Evolutionary conservation across 2,888 invertebrate genomes (phyloP).

Genomic region (Sinotaia quadrata): DNA sequence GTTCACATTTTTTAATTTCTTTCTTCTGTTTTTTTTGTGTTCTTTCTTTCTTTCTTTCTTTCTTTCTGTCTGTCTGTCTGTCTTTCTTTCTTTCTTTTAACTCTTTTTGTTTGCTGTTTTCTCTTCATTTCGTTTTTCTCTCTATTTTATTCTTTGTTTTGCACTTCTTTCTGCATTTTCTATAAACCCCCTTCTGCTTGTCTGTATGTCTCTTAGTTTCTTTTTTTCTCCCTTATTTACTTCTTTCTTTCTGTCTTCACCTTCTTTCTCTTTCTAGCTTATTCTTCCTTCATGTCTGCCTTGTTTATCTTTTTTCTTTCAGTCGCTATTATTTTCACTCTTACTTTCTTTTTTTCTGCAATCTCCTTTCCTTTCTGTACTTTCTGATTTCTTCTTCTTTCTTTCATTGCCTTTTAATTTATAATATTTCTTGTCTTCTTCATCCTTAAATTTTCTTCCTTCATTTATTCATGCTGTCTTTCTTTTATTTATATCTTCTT

Average conservation of each 20-base stretch:
- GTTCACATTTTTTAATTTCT: background rate
- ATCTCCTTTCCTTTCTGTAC: background rate
- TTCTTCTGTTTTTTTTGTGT: no score
- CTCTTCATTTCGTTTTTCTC: background rate
- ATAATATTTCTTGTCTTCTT: background rate
- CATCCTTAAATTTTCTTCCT: background rate
- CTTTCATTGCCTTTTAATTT: background rate
- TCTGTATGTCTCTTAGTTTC: background rate
- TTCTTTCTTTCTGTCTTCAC: background rate
- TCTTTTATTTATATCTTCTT: no score
- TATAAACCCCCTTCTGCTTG: background rate
- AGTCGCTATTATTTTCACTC: conserved; percentile 7
- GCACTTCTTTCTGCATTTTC: background rate
- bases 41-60: no score
- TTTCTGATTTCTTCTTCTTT: background rate
- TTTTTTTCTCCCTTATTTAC: no score
- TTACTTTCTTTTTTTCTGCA: conserved; percentile 4
- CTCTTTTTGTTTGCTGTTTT: background rate
- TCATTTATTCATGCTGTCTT: background rate
- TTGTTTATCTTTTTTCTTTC: background rate
- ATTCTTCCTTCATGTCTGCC: background rate
- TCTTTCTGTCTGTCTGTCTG: no score
- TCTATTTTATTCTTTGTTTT: background rate
- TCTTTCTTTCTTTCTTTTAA: no score
- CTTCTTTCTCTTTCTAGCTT: background rate